A percentile compares a stretch with the other conserved stretches of the same genome.
phyloP scores from a whole-genome alignment of 2,888 invertebrate genomes.

The Cerceris rybyensis region DNA sequence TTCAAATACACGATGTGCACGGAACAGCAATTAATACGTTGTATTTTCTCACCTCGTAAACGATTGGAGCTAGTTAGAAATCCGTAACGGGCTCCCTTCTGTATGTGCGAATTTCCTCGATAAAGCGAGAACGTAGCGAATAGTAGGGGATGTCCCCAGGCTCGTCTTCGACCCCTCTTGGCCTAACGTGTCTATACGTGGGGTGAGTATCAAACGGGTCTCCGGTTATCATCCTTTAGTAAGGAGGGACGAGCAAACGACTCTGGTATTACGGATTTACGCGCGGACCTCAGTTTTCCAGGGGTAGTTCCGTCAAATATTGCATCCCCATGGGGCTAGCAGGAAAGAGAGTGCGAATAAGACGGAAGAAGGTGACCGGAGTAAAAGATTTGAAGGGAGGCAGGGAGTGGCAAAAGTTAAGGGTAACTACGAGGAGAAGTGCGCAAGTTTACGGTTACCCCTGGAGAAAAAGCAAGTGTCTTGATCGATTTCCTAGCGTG shows the following conservation, averaged over 20 bases:
- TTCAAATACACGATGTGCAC: conserved; percentile 15
- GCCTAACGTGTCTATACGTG: conserved; percentile 52
- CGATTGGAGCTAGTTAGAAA: conserved; percentile 59
- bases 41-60: conserved; percentile 40
- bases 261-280: conserved; percentile 59
- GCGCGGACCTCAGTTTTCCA: conserved; percentile 34
- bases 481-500: conserved; percentile 46
- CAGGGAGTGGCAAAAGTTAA: conserved; percentile 33
- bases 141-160: conserved; percentile 25
- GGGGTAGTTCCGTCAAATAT: conserved; percentile 53
- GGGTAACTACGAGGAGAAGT: conserved; percentile 12
- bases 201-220: conserved; percentile 46
- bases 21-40: conserved; percentile 51
- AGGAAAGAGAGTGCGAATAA: conserved; percentile 4
- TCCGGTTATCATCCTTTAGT: conserved; percentile 51
- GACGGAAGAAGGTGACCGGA: conserved; percentile 11
- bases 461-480: conserved; percentile 23
- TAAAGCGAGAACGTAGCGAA: conserved; percentile 55
- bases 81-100: conserved; percentile 38
- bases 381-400: conserved; percentile 8
- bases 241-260: conserved; percentile 25
- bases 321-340: conserved; percentile 31
- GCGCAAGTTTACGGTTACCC: conserved; percentile 30
- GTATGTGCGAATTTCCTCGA: conserved; percentile 57
- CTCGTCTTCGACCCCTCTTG: conserved; percentile 13